Conservation (phyloP, 2,888 invertebrate species). For the Heliconius ethilla region DNA sequence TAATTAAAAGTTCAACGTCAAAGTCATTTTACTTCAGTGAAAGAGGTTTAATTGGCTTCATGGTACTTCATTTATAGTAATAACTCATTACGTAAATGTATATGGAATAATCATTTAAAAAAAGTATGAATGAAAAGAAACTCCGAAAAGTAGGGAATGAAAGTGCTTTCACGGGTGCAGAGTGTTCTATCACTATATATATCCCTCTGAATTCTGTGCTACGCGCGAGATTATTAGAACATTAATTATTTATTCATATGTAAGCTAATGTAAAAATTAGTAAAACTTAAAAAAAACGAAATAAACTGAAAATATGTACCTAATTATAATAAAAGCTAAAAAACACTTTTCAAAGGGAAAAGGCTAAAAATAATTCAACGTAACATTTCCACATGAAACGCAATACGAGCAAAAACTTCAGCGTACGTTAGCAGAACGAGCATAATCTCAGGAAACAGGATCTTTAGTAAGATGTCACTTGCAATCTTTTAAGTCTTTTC, state of each 20-base stretch:
- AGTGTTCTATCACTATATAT: background rate
- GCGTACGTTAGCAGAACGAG: background rate
- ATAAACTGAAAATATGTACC: too few relatives aligned
- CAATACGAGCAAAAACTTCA: slow-evolving; percentile 1
- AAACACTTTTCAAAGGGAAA: background rate
- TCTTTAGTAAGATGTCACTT: slow-evolving; percentile 19
- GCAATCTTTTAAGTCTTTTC: slow-evolving; percentile 5
- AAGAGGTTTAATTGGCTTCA: slow-evolving; percentile 14
- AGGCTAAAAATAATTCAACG: background rate
- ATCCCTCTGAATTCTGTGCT: background rate
- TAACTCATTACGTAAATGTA: background rate
- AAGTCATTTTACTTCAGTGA: slow-evolving; percentile 1
- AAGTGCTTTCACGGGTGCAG: background rate
- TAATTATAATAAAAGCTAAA: background rate
- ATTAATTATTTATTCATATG: background rate
- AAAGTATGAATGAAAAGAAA: background rate
- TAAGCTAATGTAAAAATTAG: background rate
- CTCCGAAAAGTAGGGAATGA: background rate
- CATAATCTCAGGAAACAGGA: slow-evolving; percentile 17
- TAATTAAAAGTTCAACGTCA: slow-evolving; percentile 9
- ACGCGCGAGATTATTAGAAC: background rate
- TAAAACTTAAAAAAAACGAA: background rate
- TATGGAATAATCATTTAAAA: background rate
- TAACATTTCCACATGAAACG: background rate
- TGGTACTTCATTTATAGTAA: background rate